Evolutionary conservation across 2,888 invertebrate species (phyloP).

Genomic region (Yponomeuta evonymella): DNA sequence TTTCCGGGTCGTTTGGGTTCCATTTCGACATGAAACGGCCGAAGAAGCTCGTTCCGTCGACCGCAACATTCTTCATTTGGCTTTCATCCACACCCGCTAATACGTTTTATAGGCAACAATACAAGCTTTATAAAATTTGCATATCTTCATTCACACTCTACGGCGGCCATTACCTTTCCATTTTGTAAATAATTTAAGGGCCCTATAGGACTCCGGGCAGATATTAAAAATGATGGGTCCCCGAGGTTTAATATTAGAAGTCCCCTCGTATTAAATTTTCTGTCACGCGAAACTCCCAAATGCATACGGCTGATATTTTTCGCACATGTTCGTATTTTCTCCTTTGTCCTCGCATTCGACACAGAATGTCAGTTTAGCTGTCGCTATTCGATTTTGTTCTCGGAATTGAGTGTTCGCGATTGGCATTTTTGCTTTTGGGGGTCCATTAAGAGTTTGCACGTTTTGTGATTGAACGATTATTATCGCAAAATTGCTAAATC

Average conservation of each 20-base stretch:
- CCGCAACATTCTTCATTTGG: slow-evolving; percentile 52
- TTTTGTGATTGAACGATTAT: not conserved
- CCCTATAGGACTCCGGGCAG: slow-evolving; percentile 70
- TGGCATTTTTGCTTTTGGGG: slow-evolving; percentile 13
- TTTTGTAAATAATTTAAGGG: slow-evolving; percentile 75
- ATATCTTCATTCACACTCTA: slow-evolving; percentile 72
- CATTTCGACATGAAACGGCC: not conserved
- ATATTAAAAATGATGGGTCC: slow-evolving; percentile 77
- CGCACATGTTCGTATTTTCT: slow-evolving; percentile 73
- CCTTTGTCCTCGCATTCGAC: slow-evolving; percentile 67
- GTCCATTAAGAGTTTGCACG: not conserved
- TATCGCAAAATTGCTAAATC: not conserved
- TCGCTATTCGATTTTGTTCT: slow-evolving; percentile 46
- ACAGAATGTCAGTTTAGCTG: slow-evolving; percentile 64
- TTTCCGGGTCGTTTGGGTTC: slow-evolving; percentile 27
- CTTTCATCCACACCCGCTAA: slow-evolving; percentile 48
- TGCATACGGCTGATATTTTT: slow-evolving; percentile 73
- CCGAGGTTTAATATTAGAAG: slow-evolving; percentile 73
- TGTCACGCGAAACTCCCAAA: slow-evolving; percentile 76
- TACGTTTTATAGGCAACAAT: slow-evolving; percentile 61
- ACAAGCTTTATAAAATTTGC: slow-evolving; percentile 70
- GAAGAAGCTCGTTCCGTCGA: slow-evolving; percentile 17
- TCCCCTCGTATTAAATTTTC: slow-evolving; percentile 75
- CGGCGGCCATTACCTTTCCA: slow-evolving; percentile 74
- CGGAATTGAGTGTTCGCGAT: slow-evolving; percentile 26